These are phyloP conservation scores for Pseudochirops cupreus DNA, from an alignment of 2,797 vertebrate species.

Conservation along the genomic window DNA sequence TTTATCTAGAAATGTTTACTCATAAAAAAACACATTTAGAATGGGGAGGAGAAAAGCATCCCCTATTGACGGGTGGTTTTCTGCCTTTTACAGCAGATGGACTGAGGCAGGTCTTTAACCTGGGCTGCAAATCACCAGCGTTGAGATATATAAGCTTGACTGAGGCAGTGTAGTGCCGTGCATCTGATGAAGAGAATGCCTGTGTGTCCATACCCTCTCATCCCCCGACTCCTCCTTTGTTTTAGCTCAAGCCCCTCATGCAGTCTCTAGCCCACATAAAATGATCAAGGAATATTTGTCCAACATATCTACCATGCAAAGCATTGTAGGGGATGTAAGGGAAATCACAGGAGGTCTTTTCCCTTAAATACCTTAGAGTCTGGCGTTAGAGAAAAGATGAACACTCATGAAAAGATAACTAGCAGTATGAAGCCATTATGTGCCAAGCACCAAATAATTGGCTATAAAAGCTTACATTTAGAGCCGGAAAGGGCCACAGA, in stretches of 20 bases:
- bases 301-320: not conserved
- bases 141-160: not conserved
- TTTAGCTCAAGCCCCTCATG: not conserved
- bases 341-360: not conserved
- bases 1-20: conserved; percentile 86
- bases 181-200: not conserved
- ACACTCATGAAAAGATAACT: not conserved
- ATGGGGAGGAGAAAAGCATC: conserved; percentile 72
- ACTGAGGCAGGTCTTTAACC: conserved; percentile 72
- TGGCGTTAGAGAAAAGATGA: not conserved
- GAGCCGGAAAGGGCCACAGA: not conserved
- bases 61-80: conserved; percentile 74
- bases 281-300: not conserved
- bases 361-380: not conserved
- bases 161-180: not conserved
- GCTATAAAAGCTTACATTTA: not conserved
- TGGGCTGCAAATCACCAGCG: conserved; percentile 72
- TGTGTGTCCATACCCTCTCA: not conserved
- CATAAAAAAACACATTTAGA: conserved; percentile 84
- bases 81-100: conserved; percentile 79
- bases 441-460: not conserved
- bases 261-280: not conserved
- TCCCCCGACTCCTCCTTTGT: not conserved
- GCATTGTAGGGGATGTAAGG: not conserved
- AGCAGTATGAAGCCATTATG: not conserved